Base-by-base conservation (phyloP, 2,113 vertebrate species). In the Telmatochromis sp. region DNA sequence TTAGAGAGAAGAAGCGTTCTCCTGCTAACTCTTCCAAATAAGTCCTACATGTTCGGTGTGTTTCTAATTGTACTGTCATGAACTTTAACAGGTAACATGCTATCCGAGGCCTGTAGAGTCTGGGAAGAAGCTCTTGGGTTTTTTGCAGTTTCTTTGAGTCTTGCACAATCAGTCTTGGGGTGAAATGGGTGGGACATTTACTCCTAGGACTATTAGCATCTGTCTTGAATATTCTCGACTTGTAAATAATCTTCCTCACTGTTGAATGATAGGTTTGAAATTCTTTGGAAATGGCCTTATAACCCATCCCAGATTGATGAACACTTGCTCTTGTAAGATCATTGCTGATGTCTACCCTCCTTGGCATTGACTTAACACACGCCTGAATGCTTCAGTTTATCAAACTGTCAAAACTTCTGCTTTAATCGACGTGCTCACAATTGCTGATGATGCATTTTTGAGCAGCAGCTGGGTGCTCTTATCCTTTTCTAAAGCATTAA, bases 11-110 rank as follows among this genome's bases (percentile, higher is more conserved):
- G 68, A 47, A 26, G 40, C 2, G 15, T 73, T 45, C 40, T 47
- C 21, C 40, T 47, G 68, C 4, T 23, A 73, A 47, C 14, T 17
- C 14, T 73, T 73, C 21, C 40, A 73, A 7, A 73, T 26, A 73
- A 17, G 21, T 17, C 40, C 40, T 73, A 28, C 40, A 0, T 45
- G 0, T 47, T 73, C 2, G 1, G 6, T 73, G 5, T 73, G 40
- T 73, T 73, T 73, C 21, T 47, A 73, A 73, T 47, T 73, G 21
- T 17, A 28, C 40, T 47, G 68, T 45, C 21, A 47, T 28, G 68
- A 73, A 28, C 40, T 73, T 45, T 47, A 15, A 47, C 21, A 28
- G 1, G 9, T 73, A 28, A 10, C 42, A 47, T 50, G 9, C 71
- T 47, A 47, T 1, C 3, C 1, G 6, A 75, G 23, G 40, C 23